phyloP scores from a whole-genome alignment of 2,113 vertebrate species.

The Dicentrarchus labrax region DNA sequence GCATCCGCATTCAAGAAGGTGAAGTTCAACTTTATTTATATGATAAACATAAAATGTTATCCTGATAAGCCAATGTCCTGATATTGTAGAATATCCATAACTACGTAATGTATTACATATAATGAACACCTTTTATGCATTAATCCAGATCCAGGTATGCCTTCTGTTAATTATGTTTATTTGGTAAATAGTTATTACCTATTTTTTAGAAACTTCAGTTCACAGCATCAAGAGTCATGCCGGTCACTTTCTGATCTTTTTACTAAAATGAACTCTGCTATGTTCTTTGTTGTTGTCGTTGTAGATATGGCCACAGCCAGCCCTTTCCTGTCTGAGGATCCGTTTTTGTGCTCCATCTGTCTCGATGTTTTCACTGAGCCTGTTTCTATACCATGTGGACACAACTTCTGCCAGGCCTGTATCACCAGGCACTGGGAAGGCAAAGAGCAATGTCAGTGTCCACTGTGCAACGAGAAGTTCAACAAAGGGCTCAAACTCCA shows the following conservation, averaged over 20 bases:
- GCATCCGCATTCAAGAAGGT: slow-evolving; percentile 11
- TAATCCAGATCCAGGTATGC: not conserved
- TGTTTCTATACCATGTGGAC: slow-evolving; percentile 67
- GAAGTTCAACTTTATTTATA: slow-evolving; percentile 3
- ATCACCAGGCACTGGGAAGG: slow-evolving; percentile 52
- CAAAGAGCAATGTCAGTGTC: slow-evolving; percentile 49
- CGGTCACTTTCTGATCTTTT: not conserved
- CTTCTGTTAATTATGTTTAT: not conserved
- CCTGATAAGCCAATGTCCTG: too few species aligned
- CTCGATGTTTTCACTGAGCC: slow-evolving; percentile 62
- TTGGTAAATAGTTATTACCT: not conserved
- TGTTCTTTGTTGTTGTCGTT: not conserved
- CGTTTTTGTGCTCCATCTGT: slow-evolving; percentile 64
- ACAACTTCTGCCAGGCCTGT: slow-evolving; percentile 70
- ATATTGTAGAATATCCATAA: not conserved
- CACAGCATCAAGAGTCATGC: not conserved
- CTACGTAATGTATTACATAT: not conserved
- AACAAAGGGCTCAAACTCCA: slow-evolving; percentile 49
- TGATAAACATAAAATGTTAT: not conserved
- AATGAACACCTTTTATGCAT: not conserved
- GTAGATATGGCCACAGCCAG: slow-evolving; percentile 48
- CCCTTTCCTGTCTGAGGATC: slow-evolving; percentile 52
- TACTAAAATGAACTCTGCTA: not conserved
- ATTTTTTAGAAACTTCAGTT: not conserved
- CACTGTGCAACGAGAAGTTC: slow-evolving; percentile 61